Base-by-base conservation (phyloP, 2,113 vertebrate species). In the Thalassarche chlororhynchos region DNA sequence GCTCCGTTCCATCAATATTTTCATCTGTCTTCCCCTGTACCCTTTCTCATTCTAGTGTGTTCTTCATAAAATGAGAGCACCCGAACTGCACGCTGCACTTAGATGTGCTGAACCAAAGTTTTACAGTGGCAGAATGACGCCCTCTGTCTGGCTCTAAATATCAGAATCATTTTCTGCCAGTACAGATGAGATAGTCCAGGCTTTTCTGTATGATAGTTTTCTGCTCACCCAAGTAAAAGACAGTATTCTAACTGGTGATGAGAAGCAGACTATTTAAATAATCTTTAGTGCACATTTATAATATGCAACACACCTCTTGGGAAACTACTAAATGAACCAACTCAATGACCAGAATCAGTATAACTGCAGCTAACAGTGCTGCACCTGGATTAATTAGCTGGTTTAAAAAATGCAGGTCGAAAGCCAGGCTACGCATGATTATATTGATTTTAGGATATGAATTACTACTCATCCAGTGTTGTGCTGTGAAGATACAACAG, bases 1-100 rank as follows among this genome's bases (percentile, higher is more conserved):
- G 0, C 25, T 70, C 26, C 3, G 0, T 29, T 17, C 26, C 51
- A 25, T 1, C 2, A 1, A 3, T 36, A 24, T 23, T 49, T 36
- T 42, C 7, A 25, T 57, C 26, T 5, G 11, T 15, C 32, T 40
- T 17, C 3, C 29, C 24, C 68, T 34, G 5, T 2, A 8, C 24
- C 21, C 26, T 19, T 42, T 26, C 54, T 75, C 34, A 42, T 19
- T 1, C 46, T 31, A 1, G 9, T 0, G 24, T 8, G 11, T 31
- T 57, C 70, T 44, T 14, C 31, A 7, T 23, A 13, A 80, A n/a
- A n/a, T 4, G 7, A 19, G 38, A 62, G 17, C 62, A 25, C 14
- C 20, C 2, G 0, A 36, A 24, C 16, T 12, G 36, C 18, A 8
- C 6, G 0, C 34, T 8, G 46, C 8, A 6, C 76, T 5, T 8